Base-by-base conservation (phyloP, 2,888 invertebrate species). In the Geotrupes spiniger region DNA sequence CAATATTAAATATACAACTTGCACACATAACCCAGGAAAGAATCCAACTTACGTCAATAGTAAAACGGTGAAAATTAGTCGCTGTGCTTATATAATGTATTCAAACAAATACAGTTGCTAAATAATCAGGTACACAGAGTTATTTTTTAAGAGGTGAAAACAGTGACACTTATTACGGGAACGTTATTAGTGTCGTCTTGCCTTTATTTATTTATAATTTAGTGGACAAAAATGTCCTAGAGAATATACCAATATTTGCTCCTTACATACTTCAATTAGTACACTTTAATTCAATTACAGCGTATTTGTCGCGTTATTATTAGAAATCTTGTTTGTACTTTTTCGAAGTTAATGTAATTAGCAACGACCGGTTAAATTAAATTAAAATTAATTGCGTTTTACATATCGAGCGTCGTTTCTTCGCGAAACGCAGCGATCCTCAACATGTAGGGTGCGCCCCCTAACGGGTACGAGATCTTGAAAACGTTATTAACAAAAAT, bases 321-420 rank as follows among this genome's bases (percentile, higher is more conserved):
- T 42, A 43, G 49, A 49, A 49, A 43, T 42, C 43, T 38, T 49
- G 49, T 49, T 49, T 49, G 49, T 37, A 43, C 43, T 43, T 43
- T 46, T 49, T 43, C 42, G 26, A 38, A 49, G 43, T 49, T 43
- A 49, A 49, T 33, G 49, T 42, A 42, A 43, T 49, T 49, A 49
- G 43, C 49, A 39, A 37, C 31, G 33, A 41, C 41, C 28, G 40
- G 39, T 40, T 14, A 33, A 33, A 33, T 33, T 33, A 33, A 33
- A 33, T 21, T 21, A 21, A 21, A 21, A 21, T 21, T 21, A 21
- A 21, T 21, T 21, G 21, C 21, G 21, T 21, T 3, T 21, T 6
- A 21, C 21, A 6, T 21, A n/a, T n/a, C n/a, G n/a, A n/a, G n/a
- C n/a, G n/a, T n/a, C n/a, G n/a, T n/a, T n/a, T n/a, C n/a, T n/a